Evolutionary conservation across 2,797 vertebrate genomes (phyloP).

Genomic region (Stomatorhinus walkeri): DNA sequence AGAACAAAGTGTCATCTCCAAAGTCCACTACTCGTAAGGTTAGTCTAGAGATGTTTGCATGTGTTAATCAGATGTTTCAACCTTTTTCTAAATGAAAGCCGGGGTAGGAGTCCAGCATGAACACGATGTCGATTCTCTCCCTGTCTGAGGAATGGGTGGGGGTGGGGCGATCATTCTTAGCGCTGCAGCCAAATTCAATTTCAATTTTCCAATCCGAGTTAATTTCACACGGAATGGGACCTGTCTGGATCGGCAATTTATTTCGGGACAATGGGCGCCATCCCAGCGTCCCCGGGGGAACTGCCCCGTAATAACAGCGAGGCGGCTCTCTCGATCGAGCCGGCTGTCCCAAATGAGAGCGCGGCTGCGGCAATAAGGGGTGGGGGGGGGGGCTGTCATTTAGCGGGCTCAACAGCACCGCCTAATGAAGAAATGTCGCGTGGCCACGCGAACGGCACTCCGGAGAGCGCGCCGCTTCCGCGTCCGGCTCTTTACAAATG

Average conservation of each 20-base stretch:
- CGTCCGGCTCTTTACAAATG: neutral
- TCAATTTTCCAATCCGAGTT: constrained; percentile 19
- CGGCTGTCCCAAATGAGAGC: constrained; percentile 12
- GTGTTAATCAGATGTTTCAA: neutral
- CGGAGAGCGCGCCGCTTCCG: neutral
- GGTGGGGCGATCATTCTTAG: neutral
- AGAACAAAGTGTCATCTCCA: neutral
- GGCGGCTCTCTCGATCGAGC: neutral
- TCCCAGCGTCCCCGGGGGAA: neutral
- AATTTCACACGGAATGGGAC: constrained; percentile 15
- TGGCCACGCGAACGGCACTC: neutral
- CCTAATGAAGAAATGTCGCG: constrained; percentile 15
- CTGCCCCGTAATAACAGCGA: constrained; percentile 7
- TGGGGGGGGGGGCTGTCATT: constrained; percentile 10
- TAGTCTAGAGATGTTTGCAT: neutral
- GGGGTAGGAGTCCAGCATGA: neutral
- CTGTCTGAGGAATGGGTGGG: neutral
- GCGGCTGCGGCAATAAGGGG: neutral
- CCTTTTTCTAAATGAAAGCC: neutral
- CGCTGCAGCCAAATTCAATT: constrained; percentile 13
- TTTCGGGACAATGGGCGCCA: constrained; percentile 13
- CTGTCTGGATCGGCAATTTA: constrained; percentile 19
- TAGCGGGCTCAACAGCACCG: neutral
- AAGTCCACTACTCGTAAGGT: neutral
- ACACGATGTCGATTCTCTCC: constrained; percentile 3